Base-by-base conservation (phyloP, 1,140 invertebrate genomes). In the Bombyx mandarina region DNA sequence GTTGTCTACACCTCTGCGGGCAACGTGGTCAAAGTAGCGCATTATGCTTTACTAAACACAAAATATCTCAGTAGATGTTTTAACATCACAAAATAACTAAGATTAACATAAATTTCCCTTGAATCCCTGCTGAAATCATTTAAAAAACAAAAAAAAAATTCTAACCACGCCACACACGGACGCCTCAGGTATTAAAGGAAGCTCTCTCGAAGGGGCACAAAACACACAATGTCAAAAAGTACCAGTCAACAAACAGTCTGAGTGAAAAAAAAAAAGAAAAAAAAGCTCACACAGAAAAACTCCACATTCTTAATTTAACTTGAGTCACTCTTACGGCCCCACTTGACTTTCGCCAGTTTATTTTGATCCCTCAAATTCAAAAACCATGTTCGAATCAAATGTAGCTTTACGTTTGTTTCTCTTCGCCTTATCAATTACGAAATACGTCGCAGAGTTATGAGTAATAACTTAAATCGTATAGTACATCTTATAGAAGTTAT, bases 241-340 rank as follows among this genome's bases (percentile, higher is more conserved):
- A 82, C 79, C 69, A 69, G 26, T 35, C 26, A 71, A 70, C 82
- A 79, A 77, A 86, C 81, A 86, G 82, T 82, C 81, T 79, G 82
- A 83, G 78, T 79, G 71, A 75, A 66, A 67, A 66, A 71, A 79
- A 78, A 76, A 52, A 57, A 54, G 75, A 75, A 53, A 80, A 75
- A 72, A 82, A 76, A 77, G 67, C 68, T 47, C 54, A 56, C 55
- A 55, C 76, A 77, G 48, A 81, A 77, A 74, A 82, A 75, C 75
- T 84, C 75, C 81, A 86, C 81, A 86, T 86, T 86, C 82, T 86
- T 86, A 86, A 86, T 86, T 84, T 86, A 86, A 86, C 82, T 86
- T 86, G 81, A 86, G 77, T 82, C 79, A 80, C 79, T 84, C 71
- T 83, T 80, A 81, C 79, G 75, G 79, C 78, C 75, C 79, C 75